These are phyloP conservation scores for Indicator indicator DNA, from an alignment of 2,113 vertebrate genomes.

Conservation along the genomic window DNA sequence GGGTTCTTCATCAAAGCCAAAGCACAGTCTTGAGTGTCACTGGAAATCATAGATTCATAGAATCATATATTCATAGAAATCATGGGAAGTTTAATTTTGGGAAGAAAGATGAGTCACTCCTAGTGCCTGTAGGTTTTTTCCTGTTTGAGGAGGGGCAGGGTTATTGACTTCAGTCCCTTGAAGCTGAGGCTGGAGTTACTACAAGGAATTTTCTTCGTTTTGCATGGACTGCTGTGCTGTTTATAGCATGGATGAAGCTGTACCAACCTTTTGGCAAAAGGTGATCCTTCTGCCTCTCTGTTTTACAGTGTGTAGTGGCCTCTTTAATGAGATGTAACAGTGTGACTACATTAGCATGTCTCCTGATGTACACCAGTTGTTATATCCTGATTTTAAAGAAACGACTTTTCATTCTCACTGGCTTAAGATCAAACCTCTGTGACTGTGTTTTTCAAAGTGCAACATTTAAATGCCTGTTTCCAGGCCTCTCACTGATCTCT, in stretches of 20 bases:
- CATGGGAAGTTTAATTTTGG: neutral
- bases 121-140: neutral
- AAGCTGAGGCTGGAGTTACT: neutral
- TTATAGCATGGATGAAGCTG: neutral
- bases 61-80: neutral
- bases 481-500: neutral
- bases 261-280: neutral
- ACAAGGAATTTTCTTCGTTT: neutral
- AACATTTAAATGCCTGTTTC: constrained; percentile 7
- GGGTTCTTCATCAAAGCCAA: neutral
- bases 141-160: neutral
- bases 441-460: constrained; percentile 4
- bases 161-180: neutral
- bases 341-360: neutral
- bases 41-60: neutral
- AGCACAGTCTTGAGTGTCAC: neutral
- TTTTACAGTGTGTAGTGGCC: neutral
- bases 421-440: neutral
- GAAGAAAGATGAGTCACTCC: neutral
- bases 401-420: neutral
- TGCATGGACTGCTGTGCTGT: neutral
- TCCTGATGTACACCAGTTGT: neutral
- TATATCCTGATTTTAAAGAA: neutral
- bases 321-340: neutral
- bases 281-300: neutral